A percentile compares a stretch with the other conserved stretches of the same genome.
Evolutionary conservation across 1,140 invertebrate genomes (phyloP).

Genomic region (Heliconius melpomene): DNA sequence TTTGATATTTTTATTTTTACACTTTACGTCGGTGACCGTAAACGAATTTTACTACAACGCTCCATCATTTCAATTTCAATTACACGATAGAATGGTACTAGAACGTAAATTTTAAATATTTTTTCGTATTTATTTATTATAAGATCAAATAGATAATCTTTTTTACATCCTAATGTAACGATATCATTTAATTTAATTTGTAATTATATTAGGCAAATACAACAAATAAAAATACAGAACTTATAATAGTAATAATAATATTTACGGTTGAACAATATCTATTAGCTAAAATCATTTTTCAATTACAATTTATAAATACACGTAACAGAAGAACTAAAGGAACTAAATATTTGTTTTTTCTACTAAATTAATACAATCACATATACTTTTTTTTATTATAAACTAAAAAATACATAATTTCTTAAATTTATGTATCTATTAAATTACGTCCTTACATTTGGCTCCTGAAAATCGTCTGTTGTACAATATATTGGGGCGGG

Average conservation of each 20-base stretch:
- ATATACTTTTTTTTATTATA: conserved; percentile 49
- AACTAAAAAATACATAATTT: conserved; percentile 65
- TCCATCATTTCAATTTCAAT: conserved; percentile 76
- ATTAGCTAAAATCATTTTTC: conserved; percentile 69
- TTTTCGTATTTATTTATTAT: conserved; percentile 74
- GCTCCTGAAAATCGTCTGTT: conserved; percentile 55
- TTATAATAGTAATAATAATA: conserved; percentile 67
- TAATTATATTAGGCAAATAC: conserved; percentile 79
- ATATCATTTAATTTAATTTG: conserved; percentile 78
- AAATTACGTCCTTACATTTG: conserved; percentile 76
- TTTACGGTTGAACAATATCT: conserved; percentile 77
- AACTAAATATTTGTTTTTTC: conserved; percentile 78
- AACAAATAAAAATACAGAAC: conserved; percentile 79
- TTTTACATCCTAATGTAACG: conserved; percentile 80
- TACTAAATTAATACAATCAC: conserved; percentile 76
- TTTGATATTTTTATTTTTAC: conserved; percentile 80
- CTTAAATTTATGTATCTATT: conserved; percentile 66
- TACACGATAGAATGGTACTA: conserved; percentile 80
- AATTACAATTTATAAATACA: conserved; percentile 79
- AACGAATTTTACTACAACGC: conserved; percentile 79
- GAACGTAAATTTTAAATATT: conserved; percentile 81
- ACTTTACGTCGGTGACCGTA: conserved; percentile 79
- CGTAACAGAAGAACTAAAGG: conserved; percentile 80
- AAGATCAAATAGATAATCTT: conserved; percentile 81
- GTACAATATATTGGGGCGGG: conserved; percentile 27